Base-by-base conservation (phyloP, 2,888 invertebrate species). In the Drosophila sordidapex region DNA sequence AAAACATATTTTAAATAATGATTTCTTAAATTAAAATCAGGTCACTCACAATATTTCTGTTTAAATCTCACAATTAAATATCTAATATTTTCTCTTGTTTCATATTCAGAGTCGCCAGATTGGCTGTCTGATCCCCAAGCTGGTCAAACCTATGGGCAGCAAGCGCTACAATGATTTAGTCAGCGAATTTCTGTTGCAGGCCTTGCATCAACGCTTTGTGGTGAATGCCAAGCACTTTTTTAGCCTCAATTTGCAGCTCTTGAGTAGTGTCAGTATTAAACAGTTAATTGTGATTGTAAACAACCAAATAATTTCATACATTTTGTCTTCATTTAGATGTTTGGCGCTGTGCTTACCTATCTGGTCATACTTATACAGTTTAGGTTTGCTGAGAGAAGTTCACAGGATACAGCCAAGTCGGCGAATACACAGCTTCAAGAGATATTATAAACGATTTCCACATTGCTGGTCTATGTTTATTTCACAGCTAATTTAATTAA, bases 181-280 rank as follows among this genome's bases (percentile, higher is more conserved):
- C 8, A 90, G 81, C n/a, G 92, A 93, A 18, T 93, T 93, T 66
- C 89, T 92, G 0, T 54, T 93, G 35, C 93, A 93, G 74, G 87
- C 91, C 2, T 74, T 93, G 6, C 93, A 93, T 79, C 93, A 93
- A 69, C 90, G 89, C 7, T 92, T 93, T 38, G 74, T 86, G 21
- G 85, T 93, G 10, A 91, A 91, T 4, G 93, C 93, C 40, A 93
- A 92, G 76, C 91, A 92, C 11, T 93, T 93, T 76, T 93, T 93
- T 29, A 87, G 71, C 38, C 85, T 93, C 10, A 92, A 93, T 79
- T 79, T 93, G 59, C 86, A 91, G 33, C 68, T 93, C 1, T 68
- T 93, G 25, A 93, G 93, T 48, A 91, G 83, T 52, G 93, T 93
- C 78, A 86, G 91, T 87, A 4, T 13, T 4, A 21, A 29, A 6